A percentile compares a stretch with the other conserved stretches of the same genome.
Conservation (phyloP, 2,888 invertebrate genomes). For the Xestia sexstrigata region DNA sequence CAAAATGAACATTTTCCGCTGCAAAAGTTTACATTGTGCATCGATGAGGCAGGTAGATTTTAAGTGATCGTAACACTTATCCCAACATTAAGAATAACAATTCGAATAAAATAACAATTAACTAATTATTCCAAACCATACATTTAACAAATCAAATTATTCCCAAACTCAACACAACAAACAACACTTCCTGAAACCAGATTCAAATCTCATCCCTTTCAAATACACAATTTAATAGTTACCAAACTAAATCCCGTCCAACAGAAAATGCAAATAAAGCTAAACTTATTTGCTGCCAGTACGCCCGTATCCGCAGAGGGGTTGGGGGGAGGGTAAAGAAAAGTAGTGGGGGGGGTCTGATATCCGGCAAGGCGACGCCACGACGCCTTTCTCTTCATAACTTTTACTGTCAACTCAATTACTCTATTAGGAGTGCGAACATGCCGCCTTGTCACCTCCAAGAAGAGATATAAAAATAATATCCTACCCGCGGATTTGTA, state of each 20-base stretch:
- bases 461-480: slow-evolving; percentile 66
- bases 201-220: slow-evolving; percentile 36
- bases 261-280: slow-evolving; percentile 62
- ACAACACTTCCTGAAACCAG: slow-evolving; percentile 29
- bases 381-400: slow-evolving; percentile 86
- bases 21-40: not conserved
- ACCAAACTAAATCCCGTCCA: slow-evolving; percentile 55
- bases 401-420: slow-evolving; percentile 88
- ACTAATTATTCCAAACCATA: not conserved
- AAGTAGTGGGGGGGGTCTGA: slow-evolving; percentile 77
- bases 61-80: accelerated
- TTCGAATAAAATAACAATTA: not conserved
- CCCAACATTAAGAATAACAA: not conserved
- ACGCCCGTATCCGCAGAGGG: slow-evolving; percentile 79
- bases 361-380: slow-evolving; percentile 85
- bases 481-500: slow-evolving; percentile 52
- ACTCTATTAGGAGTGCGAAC: slow-evolving; percentile 79
- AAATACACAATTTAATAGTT: slow-evolving; percentile 56
- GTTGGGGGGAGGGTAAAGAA: slow-evolving; percentile 72
- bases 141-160: slow-evolving; percentile 24
- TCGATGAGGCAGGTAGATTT: not conserved
- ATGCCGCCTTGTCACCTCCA: slow-evolving; percentile 64
- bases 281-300: slow-evolving; percentile 73
- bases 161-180: slow-evolving; percentile 12
- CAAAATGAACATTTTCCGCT: no score